A percentile compares a stretch with the other conserved stretches of the same genome.
phyloP scores from a whole-genome alignment of 1,140 invertebrate species.

The Eueides isabella region DNA sequence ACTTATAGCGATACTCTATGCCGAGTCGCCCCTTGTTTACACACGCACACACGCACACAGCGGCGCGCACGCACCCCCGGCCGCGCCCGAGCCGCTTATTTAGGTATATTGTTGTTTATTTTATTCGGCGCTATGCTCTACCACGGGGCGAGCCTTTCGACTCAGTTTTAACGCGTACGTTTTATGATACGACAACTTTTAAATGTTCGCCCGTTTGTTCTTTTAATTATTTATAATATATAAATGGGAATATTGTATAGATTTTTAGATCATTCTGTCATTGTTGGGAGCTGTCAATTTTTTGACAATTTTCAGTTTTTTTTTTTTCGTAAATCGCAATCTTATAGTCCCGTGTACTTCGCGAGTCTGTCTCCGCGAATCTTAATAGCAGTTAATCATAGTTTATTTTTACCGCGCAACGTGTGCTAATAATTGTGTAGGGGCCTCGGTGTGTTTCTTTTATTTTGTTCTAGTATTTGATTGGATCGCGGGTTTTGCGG shows the following conservation, averaged over 20 bases:
- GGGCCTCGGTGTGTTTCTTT: conserved; percentile 71
- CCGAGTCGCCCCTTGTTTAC: conserved; percentile 78
- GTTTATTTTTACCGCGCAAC: conserved; percentile 81
- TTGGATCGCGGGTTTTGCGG: conserved; percentile 67
- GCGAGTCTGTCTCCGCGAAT: conserved; percentile 75
- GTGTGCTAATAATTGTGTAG: conserved; percentile 79
- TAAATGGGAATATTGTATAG: not conserved
- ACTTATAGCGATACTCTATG: conserved; percentile 24
- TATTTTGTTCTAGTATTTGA: conserved; percentile 67
- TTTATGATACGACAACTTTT: conserved; percentile 81
- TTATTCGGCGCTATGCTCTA: conserved; percentile 82
- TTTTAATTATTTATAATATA: not conserved
- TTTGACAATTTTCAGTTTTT: conserved; percentile 47
- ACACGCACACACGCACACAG: conserved; percentile 81
- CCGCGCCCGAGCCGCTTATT: conserved; percentile 80
- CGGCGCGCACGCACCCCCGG: conserved; percentile 67
- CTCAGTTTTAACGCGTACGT: conserved; percentile 82
- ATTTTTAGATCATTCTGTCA: not conserved
- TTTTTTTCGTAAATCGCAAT: conserved; percentile 50
- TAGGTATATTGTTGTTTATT: conserved; percentile 83
- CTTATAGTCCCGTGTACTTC: conserved; percentile 55
- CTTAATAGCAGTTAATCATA: conserved; percentile 80
- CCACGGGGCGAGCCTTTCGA: conserved; percentile 81
- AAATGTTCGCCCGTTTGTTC: conserved; percentile 6
- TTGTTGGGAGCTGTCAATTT: not conserved